Conservation (phyloP, 2,888 invertebrate genomes). For the Listrodromus nycthemerus region DNA sequence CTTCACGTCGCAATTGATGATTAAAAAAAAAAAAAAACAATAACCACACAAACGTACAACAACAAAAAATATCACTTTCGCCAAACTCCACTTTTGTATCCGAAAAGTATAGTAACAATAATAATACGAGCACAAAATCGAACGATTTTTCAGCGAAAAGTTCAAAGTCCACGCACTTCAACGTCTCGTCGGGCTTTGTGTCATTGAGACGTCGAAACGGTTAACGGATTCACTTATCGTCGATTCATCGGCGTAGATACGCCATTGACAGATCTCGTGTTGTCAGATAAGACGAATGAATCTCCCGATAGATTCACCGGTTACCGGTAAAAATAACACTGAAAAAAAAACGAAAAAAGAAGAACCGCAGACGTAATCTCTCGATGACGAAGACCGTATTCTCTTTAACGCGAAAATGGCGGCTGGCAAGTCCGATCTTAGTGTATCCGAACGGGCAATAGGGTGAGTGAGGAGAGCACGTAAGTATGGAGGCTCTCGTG, state of each 20-base stretch:
- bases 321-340: background rate
- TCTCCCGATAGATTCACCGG: background rate
- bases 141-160: constrained; percentile 12
- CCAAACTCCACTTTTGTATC: constrained; percentile 47
- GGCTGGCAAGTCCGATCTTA: constrained; percentile 33
- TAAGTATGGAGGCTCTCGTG: constrained; percentile 57
- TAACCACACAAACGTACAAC: constrained; percentile 26
- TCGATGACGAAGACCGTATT: constrained; percentile 25
- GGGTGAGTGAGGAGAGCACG: constrained; percentile 45
- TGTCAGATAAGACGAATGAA: constrained; percentile 10
- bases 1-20: background rate
- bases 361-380: background rate
- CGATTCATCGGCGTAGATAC: background rate
- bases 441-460: constrained; percentile 17
- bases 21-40: constrained; percentile 9
- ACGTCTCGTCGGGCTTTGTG: constrained; percentile 3
- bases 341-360: background rate
- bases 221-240: constrained; percentile 3
- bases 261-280: constrained; percentile 3
- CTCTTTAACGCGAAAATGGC: constrained; percentile 56
- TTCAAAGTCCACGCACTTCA: constrained; percentile 49
- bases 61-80: constrained; percentile 3
- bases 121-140: constrained; percentile 30
- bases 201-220: constrained; percentile 9
- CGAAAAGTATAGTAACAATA: background rate